Conservation (phyloP, 2,888 invertebrate genomes). For the Tanytarsus gracilentus region DNA sequence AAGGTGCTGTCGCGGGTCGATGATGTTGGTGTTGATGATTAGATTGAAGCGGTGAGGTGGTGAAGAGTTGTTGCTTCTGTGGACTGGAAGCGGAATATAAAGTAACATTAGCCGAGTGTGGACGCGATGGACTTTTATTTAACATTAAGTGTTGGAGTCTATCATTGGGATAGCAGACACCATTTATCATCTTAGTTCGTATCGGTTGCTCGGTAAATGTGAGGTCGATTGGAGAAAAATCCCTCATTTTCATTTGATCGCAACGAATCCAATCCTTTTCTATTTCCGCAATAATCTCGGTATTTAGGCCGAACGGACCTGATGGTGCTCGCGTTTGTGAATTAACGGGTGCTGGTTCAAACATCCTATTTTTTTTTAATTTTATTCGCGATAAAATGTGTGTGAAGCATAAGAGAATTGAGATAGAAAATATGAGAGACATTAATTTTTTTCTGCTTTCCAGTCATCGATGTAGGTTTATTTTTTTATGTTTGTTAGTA, state of each 20-base stretch:
- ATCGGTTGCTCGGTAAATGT: conserved; percentile 44
- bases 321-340: conserved; percentile 43
- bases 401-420: not conserved
- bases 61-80: too few species aligned
- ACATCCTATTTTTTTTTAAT: conserved; percentile 36
- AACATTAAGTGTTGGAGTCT: conserved; percentile 40
- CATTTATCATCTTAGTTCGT: conserved; percentile 47
- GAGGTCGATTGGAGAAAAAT: conserved; percentile 39
- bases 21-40: too few species aligned
- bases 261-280: conserved; percentile 47
- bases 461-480: too few species aligned
- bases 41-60: too few species aligned
- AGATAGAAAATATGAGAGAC: conserved; percentile 20
- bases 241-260: conserved; percentile 43
- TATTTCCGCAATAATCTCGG: conserved; percentile 58
- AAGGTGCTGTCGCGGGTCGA: conserved; percentile 14
- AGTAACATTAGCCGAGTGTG: conserved; percentile 31
- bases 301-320: conserved; percentile 73
- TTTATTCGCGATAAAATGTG: too few species aligned
- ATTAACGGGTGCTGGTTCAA: conserved; percentile 34
- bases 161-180: conserved; percentile 42
- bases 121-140: conserved; percentile 37
- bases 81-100: conserved; percentile 28
- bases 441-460: too few species aligned
- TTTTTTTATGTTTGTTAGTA: too few species aligned